phyloP scores from a whole-genome alignment of 64 coral and sea anemone genomes.

The Actinia equina region DNA sequence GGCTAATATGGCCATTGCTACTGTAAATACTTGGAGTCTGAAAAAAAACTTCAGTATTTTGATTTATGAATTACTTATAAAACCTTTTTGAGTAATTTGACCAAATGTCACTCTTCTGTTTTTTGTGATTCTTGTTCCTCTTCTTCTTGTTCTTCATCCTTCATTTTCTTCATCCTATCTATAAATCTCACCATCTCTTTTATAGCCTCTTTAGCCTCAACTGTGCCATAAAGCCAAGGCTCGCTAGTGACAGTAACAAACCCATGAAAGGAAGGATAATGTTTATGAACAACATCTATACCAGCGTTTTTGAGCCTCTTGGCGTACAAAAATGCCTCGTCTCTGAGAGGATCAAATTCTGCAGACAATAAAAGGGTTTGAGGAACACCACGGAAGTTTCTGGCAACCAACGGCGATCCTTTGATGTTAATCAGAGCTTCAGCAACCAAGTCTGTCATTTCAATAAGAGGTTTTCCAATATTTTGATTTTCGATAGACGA shows the following conservation, averaged over 20 bases:
- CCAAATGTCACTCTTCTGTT: background rate
- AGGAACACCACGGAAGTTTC: constrained; percentile 59
- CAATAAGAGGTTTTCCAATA: constrained; percentile 1
- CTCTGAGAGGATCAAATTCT: constrained; percentile 74
- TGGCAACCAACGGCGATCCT: constrained; percentile 72
- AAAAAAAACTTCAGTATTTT: no score
- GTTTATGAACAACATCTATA: constrained; percentile 53
- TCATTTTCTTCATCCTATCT: constrained; percentile 17
- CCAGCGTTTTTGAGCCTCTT: constrained; percentile 42
- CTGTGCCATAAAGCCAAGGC: constrained; percentile 52
- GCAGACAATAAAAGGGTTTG: constrained; percentile 73
- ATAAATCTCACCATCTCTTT: constrained; percentile 54
- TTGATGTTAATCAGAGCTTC: constrained; percentile 64
- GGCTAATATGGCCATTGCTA: no score
- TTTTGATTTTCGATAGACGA: background rate
- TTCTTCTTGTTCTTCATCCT: constrained; percentile 19
- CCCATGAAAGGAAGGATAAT: constrained; percentile 86
- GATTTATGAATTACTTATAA: no score
- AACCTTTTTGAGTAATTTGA: no score
- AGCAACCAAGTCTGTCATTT: constrained; percentile 33
- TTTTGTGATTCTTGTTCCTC: background rate
- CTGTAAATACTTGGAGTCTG: no score
- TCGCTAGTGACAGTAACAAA: constrained; percentile 80
- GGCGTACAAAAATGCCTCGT: constrained; percentile 77
- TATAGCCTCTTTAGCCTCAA: constrained; percentile 62